Base-by-base conservation (phyloP, 2,797 vertebrate species). In the Zalophus californianus region DNA sequence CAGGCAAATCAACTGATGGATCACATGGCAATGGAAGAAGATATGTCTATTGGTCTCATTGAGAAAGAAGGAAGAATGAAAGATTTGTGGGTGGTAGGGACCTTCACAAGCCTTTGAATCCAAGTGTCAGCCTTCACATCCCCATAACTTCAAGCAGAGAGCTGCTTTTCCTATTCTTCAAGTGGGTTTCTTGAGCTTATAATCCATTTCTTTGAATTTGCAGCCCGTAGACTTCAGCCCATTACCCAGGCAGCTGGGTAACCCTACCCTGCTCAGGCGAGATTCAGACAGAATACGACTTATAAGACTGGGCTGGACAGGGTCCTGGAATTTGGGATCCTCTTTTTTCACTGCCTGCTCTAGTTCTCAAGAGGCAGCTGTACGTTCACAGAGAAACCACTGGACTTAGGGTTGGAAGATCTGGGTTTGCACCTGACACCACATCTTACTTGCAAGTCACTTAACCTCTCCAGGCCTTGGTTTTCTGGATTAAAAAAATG, bases 41-140 rank as follows among this genome's bases (percentile, higher is more conserved):
- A 50, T 80, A 23, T 77, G 7, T 56, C 52, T 60, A 56, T 29
- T 77, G 72, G 25, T 7, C 23, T 94, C 82, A 48, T 3, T 90
- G 77, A 77, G 32, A 92, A 86, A 90, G 80, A 92, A 80, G 50
- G 29, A 73, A 35, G 35, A 85, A 77, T 44, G 87, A 75, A 97
- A 62, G n/a, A 84, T 52, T 38, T 94, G 75, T 93, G 29, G 44
- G 21, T 13, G 6, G n/a, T 25, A 66, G 23, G 16, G 70, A 72
- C 6, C 8, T 86, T 48, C 38, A 73, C 70, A 58, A 92, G 77
- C 5, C 79, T 89, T 66, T 35, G 21, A 10, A 91, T 44, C 50
- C 20, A 60, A 58, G 44, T 82, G 68, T 95, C 44, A 73, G 77
- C 29, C 6, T 56, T 62, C n/a, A 52, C 9, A 56, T 91, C 3